Base-by-base conservation (phyloP, 2,113 vertebrate species). In the Theristicus caerulescens region DNA sequence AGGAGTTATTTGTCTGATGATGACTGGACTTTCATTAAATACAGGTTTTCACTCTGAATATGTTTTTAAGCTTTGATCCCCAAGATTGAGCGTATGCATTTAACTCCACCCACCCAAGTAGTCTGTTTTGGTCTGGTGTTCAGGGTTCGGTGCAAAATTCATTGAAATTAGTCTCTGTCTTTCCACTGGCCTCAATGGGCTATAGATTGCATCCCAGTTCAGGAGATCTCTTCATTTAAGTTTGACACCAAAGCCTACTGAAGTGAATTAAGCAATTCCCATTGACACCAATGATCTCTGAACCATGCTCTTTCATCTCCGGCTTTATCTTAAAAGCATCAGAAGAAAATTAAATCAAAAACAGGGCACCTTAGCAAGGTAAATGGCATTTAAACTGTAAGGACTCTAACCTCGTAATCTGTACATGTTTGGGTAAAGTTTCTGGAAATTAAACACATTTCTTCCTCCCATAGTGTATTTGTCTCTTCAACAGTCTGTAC, bases 361-460 rank as follows among this genome's bases (percentile, higher is more conserved):
- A 0, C n/a, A 71, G 38, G 76, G 36, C 42, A 80, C 42, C 72
- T 88, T 44, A 86, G 47, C 22, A 74, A 85, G 54, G 44, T 51
- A 90, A 69, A 70, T 36, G 29, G 3, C 46, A 65, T 89, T 97
- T 69, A 62, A 80, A 55, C 26, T 18, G 8, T 51, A 49, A 74
- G 55, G 42, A 24, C 47, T 54, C 34, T 55, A 85, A 92, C 38
- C 47, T 62, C 55, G 84, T 88, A 59, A 82, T 47, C 42, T 70
- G 44, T 55, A 49, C 46, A 54, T 70, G 27, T 76, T 87, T 57
- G 47, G n/a, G 54, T 71, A 90, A 74, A 18, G 8, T 46, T 78
- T 88, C 82, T 91, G 32, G 69, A 91, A 95, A 92, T 79, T 52
- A 90, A 94, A 73, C 59, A 59, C 11, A 26, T 82, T 76, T 92